These are phyloP conservation scores for Anguilla pacifica DNA, from an alignment of 2,797 vertebrate species.

Conservation along the genomic window DNA sequence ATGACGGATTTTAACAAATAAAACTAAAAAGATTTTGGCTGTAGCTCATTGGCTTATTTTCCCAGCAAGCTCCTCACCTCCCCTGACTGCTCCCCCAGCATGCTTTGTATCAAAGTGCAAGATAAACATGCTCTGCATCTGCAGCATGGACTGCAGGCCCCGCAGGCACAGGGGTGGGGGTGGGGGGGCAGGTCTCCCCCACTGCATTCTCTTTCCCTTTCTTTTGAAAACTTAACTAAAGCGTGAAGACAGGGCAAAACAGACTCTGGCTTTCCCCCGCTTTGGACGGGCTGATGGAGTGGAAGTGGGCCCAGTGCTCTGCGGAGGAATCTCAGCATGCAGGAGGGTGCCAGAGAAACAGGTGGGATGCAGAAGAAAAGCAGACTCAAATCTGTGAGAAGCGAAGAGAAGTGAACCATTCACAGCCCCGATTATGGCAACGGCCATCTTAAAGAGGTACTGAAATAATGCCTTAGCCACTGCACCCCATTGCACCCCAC, in stretches of 20 bases:
- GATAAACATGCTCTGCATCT: neutral
- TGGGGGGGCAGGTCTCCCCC: conserved; percentile 14
- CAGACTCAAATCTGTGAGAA: neutral
- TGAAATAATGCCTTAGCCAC: neutral
- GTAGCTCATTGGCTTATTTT: neutral
- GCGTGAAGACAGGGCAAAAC: conserved; percentile 6
- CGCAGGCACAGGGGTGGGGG: neutral
- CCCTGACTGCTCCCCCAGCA: neutral
- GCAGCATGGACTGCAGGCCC: neutral
- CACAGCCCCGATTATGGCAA: neutral
- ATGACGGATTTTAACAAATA: neutral
- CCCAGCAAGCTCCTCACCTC: neutral
- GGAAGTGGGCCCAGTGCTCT: neutral
- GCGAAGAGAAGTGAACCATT: neutral
- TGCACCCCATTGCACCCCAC: neutral
- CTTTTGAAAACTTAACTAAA: neutral
- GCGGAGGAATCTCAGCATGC: neutral
- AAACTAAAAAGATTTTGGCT: neutral
- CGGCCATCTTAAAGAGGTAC: neutral
- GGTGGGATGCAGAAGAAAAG: neutral
- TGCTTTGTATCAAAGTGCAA: conserved; percentile 17
- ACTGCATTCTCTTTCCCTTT: conserved; percentile 13
- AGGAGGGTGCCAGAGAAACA: neutral
- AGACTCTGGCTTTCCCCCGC: conserved; percentile 5
- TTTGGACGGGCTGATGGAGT: conserved; percentile 14